These are phyloP conservation scores for Drosophila heteroneura DNA, from an alignment of 2,888 invertebrate genomes.

Conservation along the genomic window DNA sequence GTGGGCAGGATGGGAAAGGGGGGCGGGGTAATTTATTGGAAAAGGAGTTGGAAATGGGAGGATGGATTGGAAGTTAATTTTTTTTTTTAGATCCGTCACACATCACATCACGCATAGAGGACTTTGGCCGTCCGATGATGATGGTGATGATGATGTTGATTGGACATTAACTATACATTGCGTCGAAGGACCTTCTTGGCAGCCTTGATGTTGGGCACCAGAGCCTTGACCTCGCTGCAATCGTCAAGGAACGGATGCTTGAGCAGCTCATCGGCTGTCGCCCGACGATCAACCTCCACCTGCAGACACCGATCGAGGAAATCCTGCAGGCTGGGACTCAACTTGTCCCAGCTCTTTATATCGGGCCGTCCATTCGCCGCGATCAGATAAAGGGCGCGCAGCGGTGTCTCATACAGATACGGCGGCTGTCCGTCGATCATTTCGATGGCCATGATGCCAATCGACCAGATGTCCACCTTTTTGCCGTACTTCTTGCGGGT, in stretches of 20 bases:
- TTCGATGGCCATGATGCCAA: slow-evolving; percentile 98
- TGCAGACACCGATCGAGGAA: slow-evolving; percentile 96
- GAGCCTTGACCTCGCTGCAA: slow-evolving; percentile 91
- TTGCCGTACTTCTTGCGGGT: slow-evolving; percentile 97
- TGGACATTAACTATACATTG: slow-evolving; percentile 82
- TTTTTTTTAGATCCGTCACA: slow-evolving; percentile 3
- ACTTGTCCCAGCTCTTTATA: slow-evolving; percentile 92
- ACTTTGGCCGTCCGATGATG: slow-evolving; percentile 72
- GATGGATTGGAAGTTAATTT: not conserved
- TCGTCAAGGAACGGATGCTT: slow-evolving; percentile 96
- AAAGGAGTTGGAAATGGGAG: slow-evolving; percentile 1
- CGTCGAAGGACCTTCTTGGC: slow-evolving; percentile 92
- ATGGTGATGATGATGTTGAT: slow-evolving; percentile 66
- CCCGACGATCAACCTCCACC: slow-evolving; percentile 94
- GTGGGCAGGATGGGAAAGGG: not conserved
- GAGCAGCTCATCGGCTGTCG: slow-evolving; percentile 94
- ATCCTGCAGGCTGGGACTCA: slow-evolving; percentile 92
- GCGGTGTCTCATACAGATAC: slow-evolving; percentile 96
- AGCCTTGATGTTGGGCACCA: slow-evolving; percentile 95
- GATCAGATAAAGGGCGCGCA: slow-evolving; percentile 96
- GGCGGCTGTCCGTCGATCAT: slow-evolving; percentile 99
- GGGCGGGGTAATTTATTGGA: not conserved
- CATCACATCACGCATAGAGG: slow-evolving; percentile 71
- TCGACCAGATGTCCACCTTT: slow-evolving; percentile 96
- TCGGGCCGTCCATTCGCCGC: slow-evolving; percentile 97